phyloP scores from a whole-genome alignment of 2,888 invertebrate species.

The Ennomos quercinarius region DNA sequence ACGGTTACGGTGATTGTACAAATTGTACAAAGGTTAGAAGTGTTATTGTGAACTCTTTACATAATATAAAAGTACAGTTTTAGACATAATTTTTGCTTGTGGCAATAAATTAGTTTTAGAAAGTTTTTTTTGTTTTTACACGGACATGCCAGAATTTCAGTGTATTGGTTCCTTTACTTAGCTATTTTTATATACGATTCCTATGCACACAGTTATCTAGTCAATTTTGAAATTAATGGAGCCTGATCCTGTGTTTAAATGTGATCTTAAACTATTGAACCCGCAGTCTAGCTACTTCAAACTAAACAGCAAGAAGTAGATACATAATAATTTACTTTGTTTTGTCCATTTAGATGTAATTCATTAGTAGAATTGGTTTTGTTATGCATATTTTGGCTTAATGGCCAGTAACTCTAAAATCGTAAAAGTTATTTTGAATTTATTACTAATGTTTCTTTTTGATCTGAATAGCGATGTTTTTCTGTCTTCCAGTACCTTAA shows the following conservation, averaged over 20 bases:
- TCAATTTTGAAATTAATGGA: conserved; percentile 84
- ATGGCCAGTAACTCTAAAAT: conserved; percentile 69
- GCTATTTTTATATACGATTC: conserved; percentile 80
- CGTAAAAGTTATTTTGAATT: conserved; percentile 49
- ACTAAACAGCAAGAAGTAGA: conserved; percentile 65
- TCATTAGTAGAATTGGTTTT: conserved; percentile 74
- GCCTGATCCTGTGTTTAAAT: conserved; percentile 70
- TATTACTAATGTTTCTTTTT: conserved; percentile 60
- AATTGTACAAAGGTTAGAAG: conserved; percentile 78
- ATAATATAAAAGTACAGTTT: conserved; percentile 78
- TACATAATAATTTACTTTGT: conserved; percentile 66
- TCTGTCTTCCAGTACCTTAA: conserved; percentile 80
- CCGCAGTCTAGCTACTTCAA: conserved; percentile 69
- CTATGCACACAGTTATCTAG: conserved; percentile 85
- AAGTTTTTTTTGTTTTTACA: conserved; percentile 72
- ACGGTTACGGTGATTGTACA: conserved; percentile 73
- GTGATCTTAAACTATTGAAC: conserved; percentile 63
- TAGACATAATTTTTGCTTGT: conserved; percentile 73
- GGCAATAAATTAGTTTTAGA: conserved; percentile 75
- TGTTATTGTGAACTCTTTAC: conserved; percentile 74
- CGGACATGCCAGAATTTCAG: conserved; percentile 78
- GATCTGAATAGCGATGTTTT: conserved; percentile 82
- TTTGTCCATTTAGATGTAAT: conserved; percentile 78
- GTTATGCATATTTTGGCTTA: conserved; percentile 61
- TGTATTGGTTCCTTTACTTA: conserved; percentile 83